Base-by-base conservation (phyloP, 2,113 vertebrate genomes). In the Sprattus sprattus region DNA sequence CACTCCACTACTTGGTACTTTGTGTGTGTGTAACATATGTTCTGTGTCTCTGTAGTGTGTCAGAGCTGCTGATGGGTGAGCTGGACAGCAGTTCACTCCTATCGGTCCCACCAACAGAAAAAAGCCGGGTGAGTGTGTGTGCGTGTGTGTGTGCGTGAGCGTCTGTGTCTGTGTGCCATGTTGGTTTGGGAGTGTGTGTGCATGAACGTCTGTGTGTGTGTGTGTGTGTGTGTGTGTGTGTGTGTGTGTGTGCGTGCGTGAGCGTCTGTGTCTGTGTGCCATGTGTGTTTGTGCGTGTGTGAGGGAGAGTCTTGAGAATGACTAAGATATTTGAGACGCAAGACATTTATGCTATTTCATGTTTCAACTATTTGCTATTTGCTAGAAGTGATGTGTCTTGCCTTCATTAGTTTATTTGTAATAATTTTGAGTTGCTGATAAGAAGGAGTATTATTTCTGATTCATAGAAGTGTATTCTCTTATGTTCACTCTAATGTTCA, bases 41-140 rank as follows among this genome's bases (percentile, higher is more conserved):
- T 54, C 85, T 83, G 5, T 82, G 52, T 88, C 60, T 83, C 47
- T 83, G 46, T 90, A 99, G 97, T 0, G 97, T 99, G 81, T 99
- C 98, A 0, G 98, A 99, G 81, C 95, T 98, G 92, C 95, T 99
- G 93, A 97, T 98, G 97, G 98, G 98, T 0, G 98, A 99, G 87
- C 96, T 98, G 91, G 98, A 99, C 94, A 97, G 96, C 93, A 99
- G 96, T 91, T 98, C 97, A 0, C 91, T 99, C 87, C 95, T 99
- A 88, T 97, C 97, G 0, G 94, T 98, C 88, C 94, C 97, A 25
- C 97, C 94, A 0, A 96, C 96, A 0, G 98, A 99, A 91, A 96
- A 96, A 86, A 96, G 95, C 93, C 96, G 97, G 96, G 98, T 99
- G 91, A 95, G 96, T 0, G n/a, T 86, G 83, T 67, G 75, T 64